These are phyloP conservation scores for Diphyllodes magnificus DNA, from an alignment of 2,113 vertebrate species.

Conservation along the genomic window DNA sequence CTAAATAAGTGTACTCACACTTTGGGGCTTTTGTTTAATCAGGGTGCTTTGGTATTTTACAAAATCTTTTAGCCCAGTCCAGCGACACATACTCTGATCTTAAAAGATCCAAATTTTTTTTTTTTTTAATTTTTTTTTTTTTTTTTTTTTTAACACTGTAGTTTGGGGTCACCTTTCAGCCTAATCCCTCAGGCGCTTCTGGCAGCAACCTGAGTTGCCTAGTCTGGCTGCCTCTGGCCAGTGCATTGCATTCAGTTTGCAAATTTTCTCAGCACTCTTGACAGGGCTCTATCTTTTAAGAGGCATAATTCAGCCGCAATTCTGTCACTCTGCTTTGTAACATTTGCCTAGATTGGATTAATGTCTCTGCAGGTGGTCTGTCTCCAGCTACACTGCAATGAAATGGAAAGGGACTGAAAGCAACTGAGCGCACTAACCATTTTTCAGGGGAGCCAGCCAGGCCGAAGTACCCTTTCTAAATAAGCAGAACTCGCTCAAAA, in stretches of 20 bases:
- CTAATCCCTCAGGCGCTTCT: neutral
- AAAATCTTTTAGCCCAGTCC: neutral
- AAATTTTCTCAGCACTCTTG: neutral
- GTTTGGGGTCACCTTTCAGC: neutral
- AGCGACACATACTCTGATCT: rapidly evolving
- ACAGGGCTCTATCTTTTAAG: neutral
- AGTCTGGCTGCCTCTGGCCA: neutral
- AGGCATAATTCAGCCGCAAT: neutral
- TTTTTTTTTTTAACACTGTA: neutral
- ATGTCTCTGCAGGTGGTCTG: neutral
- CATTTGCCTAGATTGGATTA: neutral
- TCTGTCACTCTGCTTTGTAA: neutral
- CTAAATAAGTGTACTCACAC: neutral
- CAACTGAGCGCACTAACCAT: rapidly evolving
- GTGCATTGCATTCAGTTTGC: neutral
- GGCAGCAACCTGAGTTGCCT: neutral
- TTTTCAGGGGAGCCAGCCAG: neutral
- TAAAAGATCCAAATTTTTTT: neutral
- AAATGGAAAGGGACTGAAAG: neutral
- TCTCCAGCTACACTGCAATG: neutral
- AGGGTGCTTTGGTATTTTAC: neutral
- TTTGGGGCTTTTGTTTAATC: neutral
- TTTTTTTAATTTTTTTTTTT: neutral
- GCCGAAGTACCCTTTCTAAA: neutral
- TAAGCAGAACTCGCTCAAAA: neutral